These are phyloP conservation scores for Cottoperca gobio DNA, from an alignment of 2,797 vertebrate species.

Conservation along the genomic window DNA sequence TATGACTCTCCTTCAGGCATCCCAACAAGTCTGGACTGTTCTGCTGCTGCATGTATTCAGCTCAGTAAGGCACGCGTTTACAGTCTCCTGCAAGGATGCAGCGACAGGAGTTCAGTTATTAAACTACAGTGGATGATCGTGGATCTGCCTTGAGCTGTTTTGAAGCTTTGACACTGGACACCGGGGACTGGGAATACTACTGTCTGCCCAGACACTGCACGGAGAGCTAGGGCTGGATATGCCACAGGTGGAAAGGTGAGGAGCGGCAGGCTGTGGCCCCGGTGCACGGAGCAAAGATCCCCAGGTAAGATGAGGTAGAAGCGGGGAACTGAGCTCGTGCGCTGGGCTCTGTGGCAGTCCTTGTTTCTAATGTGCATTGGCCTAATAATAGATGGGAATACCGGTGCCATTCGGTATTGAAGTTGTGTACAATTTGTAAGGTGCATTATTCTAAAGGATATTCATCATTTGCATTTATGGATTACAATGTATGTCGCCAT, in stretches of 20 bases:
- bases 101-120: slow-evolving; percentile 5
- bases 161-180: slow-evolving; percentile 17
- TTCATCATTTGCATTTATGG: neutral
- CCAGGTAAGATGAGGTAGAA: slow-evolving; percentile 56
- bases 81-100: slow-evolving; percentile 57
- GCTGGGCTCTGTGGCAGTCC: neutral
- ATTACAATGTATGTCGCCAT: neutral
- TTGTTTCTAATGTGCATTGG: neutral
- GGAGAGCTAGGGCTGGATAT: slow-evolving; percentile 55
- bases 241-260: slow-evolving; percentile 71
- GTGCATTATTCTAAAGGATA: neutral
- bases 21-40: slow-evolving; percentile 81
- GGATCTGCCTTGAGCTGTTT: neutral
- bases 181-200: neutral
- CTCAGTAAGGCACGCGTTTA: slow-evolving; percentile 20
- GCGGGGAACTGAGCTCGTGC: neutral
- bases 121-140: slow-evolving; percentile 9
- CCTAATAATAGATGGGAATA: neutral
- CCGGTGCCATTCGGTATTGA: neutral
- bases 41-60: slow-evolving; percentile 55
- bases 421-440: neutral
- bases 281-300: slow-evolving; percentile 41
- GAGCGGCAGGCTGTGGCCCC: slow-evolving; percentile 52
- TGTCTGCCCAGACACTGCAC: slow-evolving; percentile 22
- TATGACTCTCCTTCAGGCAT: slow-evolving; percentile 77